Base-by-base conservation (phyloP, 2,888 invertebrate species). In the Esperia sulphurella region DNA sequence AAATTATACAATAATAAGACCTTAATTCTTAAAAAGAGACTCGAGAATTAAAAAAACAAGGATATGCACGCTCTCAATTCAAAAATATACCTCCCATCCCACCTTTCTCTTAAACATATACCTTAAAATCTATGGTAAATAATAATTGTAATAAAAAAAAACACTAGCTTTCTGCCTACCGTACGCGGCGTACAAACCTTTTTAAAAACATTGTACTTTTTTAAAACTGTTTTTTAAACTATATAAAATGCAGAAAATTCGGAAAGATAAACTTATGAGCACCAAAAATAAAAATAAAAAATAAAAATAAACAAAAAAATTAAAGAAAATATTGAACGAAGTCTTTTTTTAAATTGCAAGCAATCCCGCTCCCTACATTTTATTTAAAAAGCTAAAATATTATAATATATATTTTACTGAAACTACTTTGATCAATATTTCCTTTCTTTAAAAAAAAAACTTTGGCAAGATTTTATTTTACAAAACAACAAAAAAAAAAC, bases 41-140 rank as follows among this genome's bases (percentile, higher is more conserved):
- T 31, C 14, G 30, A 37, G 21, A 43, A 31, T 14, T 10, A 9
- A 43, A 51, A 46, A 49, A 35, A 35, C 3, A 41, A 53, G 53
- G 12, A 41, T 6, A 58, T 62, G 75, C 65, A 71, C 82, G 77
- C 79, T 71, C 82, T 63, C 45, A 30, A 21, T 53, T 63, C 67
- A 57, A 61, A 58, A 65, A 68, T 68, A 69, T 64, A 59, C 57
- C 72, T 71, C 75, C 72, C 61, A 47, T 66, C 69, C 66, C 65
- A 59, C 66, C 53, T 66, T 70, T 50, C 54, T n/a, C 68, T 66
- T 75, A 71, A 53, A 49, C 51, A 64, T 74, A 61, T 49, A 21
- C n/a, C 60, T 68, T 68, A 66, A 33, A 51, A 42, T 37, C 58
- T 68, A 51, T 48, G 45, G 48, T 51, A 48, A 45, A 49, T 6